Base-by-base conservation (phyloP, 30 jellyfish, hydroid and myxozoan genomes). In the Euphysa ruthae region DNA sequence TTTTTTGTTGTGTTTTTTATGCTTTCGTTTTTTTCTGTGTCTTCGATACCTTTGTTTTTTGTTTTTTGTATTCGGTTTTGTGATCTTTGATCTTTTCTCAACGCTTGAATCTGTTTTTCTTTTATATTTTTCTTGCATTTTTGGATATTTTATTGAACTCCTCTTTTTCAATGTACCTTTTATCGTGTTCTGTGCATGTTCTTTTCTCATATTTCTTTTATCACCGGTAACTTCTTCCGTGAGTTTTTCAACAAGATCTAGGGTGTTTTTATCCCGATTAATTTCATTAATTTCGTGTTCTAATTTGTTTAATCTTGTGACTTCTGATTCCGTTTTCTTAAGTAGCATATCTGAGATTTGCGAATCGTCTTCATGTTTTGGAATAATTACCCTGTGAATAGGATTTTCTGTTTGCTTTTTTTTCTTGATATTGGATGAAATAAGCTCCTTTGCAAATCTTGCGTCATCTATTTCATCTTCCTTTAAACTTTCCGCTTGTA, bases 211-310 rank as follows among this genome's bases (percentile, higher is more conserved):
- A 63, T 42, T 33, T 24, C 77, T 32, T 44, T 63, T 63, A 19
- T 28, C 77, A 30, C 63, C 63, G 19, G 38, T 19, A 10, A 5
- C 66, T 18, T 63, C 66, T 35, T 31, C 12, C 22, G 72, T 21
- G 18, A 24, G 1, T 42, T 34, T 29, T n/a, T 18, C 50, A 28
- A 34, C 77, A 6, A 63, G 58, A 30, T 5, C 31, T 6, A 44
- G 14, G 3, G 32, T 14, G 16, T 63, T 63, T 23, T 34, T 42
- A 7, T 42, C 33, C 3, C 66, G 38, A 33, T 63, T 63, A 22
- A 63, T 63, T 63, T 63, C 77, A 24, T 25, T 63, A 33, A 63
- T 63, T 29, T 42, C 58, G 10, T 42, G 63, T 44, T 42, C 77
- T 24, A 63, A 49, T 32, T 31, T 46, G 19, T 42, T 63, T 12